Evolutionary conservation across 2,888 invertebrate genomes (phyloP), one percentile per base, ranked within the genome.

Genomic region (Apamea epomidion): DNA sequence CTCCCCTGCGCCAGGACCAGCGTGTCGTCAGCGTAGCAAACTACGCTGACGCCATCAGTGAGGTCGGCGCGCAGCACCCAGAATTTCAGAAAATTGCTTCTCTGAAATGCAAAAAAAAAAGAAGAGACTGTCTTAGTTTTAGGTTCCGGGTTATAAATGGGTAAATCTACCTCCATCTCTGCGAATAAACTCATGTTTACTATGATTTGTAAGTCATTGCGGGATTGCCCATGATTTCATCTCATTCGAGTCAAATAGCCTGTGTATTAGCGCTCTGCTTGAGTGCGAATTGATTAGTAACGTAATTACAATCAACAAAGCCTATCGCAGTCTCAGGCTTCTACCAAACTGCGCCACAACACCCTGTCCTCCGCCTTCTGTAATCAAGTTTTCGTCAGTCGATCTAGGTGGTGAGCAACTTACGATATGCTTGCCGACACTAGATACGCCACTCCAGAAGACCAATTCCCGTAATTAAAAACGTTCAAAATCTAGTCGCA

Each of bases 321-420:
- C 16, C 25, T 16, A 37, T 67, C 1, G 14, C 67, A 48, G 45
- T 29, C 45, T 10, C 6, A 21, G 29, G 12, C 0, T 0, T 29
- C n/a, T 29, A 0, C 6, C 0, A 48, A 48, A 0, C 48, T 69
- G n/a, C 2, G 0, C 42, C 6, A 18, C 3, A 29, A 29, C 5
- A 51, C 0, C 2, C 5, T 14, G 12, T 51, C 8, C 14, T 14
- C 21, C 48, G 1, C 8, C 8, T 51, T 70, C 8, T 7, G 8
- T 14, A 25, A 14, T 51, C 14, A 29, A 21, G 29, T 48, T 48
- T 21, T 29, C 18, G n/a, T 45, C 18, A 12, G 29, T 29, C 21
- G 12, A 14, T 51, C 2, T 25, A 29, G 5, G 21, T 51, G 14
- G 21, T 2, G 4, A 14, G 7, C 1, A 2, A 18, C 10, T 8